Percentiles rank a stretch among this genome's conserved stretches.
phyloP scores from a whole-genome alignment of 1,140 invertebrate species.

The Hylaeus volcanicus region DNA sequence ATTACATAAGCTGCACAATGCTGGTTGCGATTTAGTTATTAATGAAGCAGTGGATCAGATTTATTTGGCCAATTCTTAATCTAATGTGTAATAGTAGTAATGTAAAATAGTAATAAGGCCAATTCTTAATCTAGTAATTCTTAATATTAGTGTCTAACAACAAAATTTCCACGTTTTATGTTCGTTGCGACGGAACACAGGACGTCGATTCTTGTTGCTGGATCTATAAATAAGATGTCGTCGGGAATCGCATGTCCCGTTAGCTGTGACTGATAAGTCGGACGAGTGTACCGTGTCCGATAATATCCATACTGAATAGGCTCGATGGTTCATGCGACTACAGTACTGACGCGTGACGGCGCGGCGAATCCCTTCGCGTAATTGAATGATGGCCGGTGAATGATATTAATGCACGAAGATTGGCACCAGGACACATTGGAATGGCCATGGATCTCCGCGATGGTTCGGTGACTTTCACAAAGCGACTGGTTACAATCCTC shows the following conservation, averaged over 20 bases:
- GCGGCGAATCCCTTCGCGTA: slow-evolving; percentile 56
- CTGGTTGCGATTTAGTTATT: too few relatives aligned
- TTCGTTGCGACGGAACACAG: too few relatives aligned
- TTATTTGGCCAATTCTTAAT: too few relatives aligned
- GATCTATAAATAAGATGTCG: too few relatives aligned
- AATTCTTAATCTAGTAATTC: too few relatives aligned
- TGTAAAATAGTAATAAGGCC: too few relatives aligned
- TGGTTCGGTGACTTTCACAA: slow-evolving; percentile 50
- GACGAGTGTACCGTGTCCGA: slow-evolving; percentile 57
- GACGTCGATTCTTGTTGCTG: too few relatives aligned
- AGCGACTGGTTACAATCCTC: slow-evolving; percentile 52
- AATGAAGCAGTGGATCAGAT: too few relatives aligned
- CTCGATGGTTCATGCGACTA: slow-evolving; percentile 62
- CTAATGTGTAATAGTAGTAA: too few relatives aligned
- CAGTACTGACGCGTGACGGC: slow-evolving; percentile 49
- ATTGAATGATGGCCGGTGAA: slow-evolving; percentile 74
- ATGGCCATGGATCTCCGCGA: slow-evolving; percentile 35
- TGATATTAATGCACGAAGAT: slow-evolving; percentile 73
- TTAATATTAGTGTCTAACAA: too few relatives aligned
- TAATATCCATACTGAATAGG: slow-evolving; percentile 71
- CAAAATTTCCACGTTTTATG: too few relatives aligned
- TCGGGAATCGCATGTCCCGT: background rate
- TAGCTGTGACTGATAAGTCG: slow-evolving; percentile 56
- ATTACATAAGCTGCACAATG: too few relatives aligned
- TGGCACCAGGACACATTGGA: slow-evolving; percentile 64